These are phyloP conservation scores for Drosophila meridionalis DNA, from an alignment of 2,888 invertebrate species.

Conservation along the genomic window DNA sequence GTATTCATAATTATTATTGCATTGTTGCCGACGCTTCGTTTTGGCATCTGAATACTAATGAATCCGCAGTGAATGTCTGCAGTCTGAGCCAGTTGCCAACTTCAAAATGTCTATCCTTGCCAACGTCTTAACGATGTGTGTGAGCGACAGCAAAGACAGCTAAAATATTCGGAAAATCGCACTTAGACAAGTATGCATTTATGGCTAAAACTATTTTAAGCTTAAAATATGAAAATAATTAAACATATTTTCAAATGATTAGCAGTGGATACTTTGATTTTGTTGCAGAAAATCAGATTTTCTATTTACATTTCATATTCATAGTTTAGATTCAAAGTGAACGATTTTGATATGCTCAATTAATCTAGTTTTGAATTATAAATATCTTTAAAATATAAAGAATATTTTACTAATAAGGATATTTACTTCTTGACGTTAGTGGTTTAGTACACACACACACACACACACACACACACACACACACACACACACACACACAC, in stretches of 20 bases:
- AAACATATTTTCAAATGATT: background rate
- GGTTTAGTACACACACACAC: no score
- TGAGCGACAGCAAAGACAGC: background rate
- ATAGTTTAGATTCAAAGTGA: background rate
- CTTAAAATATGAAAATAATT: background rate
- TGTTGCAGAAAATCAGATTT: background rate
- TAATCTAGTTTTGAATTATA: background rate
- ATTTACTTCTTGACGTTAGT: no score
- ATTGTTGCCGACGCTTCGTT: background rate
- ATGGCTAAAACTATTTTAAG: background rate
- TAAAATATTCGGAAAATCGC: background rate
- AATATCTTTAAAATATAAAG: no score
- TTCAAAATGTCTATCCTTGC: background rate
- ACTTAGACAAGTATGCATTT: background rate
- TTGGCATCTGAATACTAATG: slow-evolving; percentile 19
- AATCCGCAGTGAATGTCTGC: background rate
- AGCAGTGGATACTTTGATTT: background rate
- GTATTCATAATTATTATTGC: slow-evolving; percentile 16
- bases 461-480: no score
- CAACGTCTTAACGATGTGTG: slow-evolving; percentile 1
- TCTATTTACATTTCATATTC: background rate
- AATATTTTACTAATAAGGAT: no score
- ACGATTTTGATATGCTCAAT: background rate
- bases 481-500: no score
- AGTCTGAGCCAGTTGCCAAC: background rate